phyloP scores from a whole-genome alignment of 2,888 invertebrate species.

The Drosophila diplacantha region DNA sequence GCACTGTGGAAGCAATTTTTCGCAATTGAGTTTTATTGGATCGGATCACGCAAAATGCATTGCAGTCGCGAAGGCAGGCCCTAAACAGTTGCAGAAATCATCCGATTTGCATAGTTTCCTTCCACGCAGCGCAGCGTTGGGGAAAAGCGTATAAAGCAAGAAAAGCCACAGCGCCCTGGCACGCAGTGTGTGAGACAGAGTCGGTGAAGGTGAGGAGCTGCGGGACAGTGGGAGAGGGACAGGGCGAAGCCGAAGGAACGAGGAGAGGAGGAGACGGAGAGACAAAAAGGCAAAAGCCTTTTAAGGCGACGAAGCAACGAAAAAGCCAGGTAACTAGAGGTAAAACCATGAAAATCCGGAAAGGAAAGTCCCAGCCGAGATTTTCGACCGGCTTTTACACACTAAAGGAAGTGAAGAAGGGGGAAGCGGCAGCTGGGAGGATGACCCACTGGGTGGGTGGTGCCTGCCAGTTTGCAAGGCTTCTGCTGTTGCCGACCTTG shows the following conservation, averaged over 20 bases:
- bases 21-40: conserved; percentile 33
- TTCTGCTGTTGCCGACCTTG: conserved; percentile 56
- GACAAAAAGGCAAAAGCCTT: conserved; percentile 32
- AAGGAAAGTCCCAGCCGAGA: conserved; percentile 2
- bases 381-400: conserved; percentile 17
- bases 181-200: conserved; percentile 27
- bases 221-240: conserved; percentile 11
- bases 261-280: conserved; percentile 18
- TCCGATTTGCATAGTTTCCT: background rate
- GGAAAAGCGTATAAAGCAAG: conserved; percentile 9
- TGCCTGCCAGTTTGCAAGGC: conserved; percentile 19
- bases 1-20: conserved; percentile 56
- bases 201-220: conserved; percentile 42
- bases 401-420: background rate
- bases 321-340: conserved; percentile 34
- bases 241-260: conserved; percentile 13
- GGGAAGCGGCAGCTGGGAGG: background rate
- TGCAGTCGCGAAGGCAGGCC: conserved; percentile 2
- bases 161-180: conserved; percentile 57
- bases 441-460: conserved; percentile 19
- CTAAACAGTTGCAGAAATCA: background rate
- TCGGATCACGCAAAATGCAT: conserved; percentile 21
- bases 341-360: conserved; percentile 7
- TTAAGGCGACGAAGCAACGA: conserved; percentile 26
- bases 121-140: conserved; percentile 8